Percentiles rank a stretch among this genome's conserved stretches.
phyloP scores from a whole-genome alignment of 2,888 invertebrate genomes.

The Drosophila dives region DNA sequence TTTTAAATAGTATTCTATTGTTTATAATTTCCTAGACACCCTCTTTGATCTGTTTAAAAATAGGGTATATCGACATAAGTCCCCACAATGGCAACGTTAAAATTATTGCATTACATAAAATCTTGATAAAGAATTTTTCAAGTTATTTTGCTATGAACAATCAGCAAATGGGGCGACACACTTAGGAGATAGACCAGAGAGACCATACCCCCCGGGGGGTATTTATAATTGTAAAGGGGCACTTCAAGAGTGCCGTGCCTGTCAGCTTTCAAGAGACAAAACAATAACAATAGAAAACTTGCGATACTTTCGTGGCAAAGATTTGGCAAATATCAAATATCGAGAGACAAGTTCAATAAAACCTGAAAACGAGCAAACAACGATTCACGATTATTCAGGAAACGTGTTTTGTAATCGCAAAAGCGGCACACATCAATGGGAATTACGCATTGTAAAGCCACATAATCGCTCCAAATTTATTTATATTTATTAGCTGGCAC shows the following conservation, averaged over 20 bases:
- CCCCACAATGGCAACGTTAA: slow-evolving; percentile 19
- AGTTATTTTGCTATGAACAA: slow-evolving; percentile 44
- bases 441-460: slow-evolving; percentile 54
- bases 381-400: slow-evolving; percentile 34
- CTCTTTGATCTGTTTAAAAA: fast-evolving
- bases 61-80: slow-evolving; percentile 8
- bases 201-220: slow-evolving; percentile 23
- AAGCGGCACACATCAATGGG: slow-evolving; percentile 64
- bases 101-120: slow-evolving; percentile 58
- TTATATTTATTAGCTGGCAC: slow-evolving; percentile 69
- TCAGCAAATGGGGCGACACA: slow-evolving; percentile 35
- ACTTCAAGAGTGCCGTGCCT: slow-evolving; percentile 39
- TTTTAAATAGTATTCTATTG: no score
- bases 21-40: not conserved
- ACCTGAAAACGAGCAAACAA: slow-evolving; percentile 22
- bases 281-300: slow-evolving; percentile 19
- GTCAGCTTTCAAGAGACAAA: slow-evolving; percentile 34
- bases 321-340: slow-evolving; percentile 15
- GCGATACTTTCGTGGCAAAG: not conserved
- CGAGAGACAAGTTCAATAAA: slow-evolving; percentile 53
- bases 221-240: slow-evolving; percentile 50
- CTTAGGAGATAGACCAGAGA: slow-evolving; percentile 21
- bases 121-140: slow-evolving; percentile 59
- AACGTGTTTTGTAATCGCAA: slow-evolving; percentile 61
- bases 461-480: slow-evolving; percentile 73